Conservation (phyloP, 2,888 invertebrate species). For the Pheosia tremula region DNA sequence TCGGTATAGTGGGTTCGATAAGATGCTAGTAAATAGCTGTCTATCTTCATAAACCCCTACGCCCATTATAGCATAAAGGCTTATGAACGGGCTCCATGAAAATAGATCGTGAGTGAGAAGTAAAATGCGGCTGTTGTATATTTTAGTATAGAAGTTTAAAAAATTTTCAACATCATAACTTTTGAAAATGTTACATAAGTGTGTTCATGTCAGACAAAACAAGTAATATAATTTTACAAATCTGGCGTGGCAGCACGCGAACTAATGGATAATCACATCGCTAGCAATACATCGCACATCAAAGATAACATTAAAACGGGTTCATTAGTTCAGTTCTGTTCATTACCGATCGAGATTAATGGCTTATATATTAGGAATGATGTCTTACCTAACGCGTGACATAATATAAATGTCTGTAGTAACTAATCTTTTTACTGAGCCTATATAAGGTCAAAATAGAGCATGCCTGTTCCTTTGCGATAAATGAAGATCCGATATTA, state of each 20-base stretch:
- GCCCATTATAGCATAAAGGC: no score
- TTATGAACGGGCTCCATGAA: no score
- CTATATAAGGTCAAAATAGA: slow-evolving; percentile 22
- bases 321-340: slow-evolving; percentile 23
- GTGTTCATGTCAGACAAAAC: no score
- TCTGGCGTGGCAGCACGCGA: no score
- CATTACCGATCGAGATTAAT: slow-evolving; percentile 21
- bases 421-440: slow-evolving; percentile 28
- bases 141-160: no score
- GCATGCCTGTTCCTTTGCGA: slow-evolving; percentile 24
- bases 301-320: slow-evolving; percentile 21
- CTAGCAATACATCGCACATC: slow-evolving; percentile 11
- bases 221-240: no score
- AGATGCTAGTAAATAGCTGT: not conserved
- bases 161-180: no score
- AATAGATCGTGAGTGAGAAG: no score
- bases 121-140: no score
- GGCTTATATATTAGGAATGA: slow-evolving; percentile 16
- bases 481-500: slow-evolving; percentile 36
- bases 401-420: slow-evolving; percentile 12
- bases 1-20: not conserved
- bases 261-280: slow-evolving; percentile 7
- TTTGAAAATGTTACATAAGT: no score
- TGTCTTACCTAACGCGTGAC: no score
- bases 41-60: not conserved